Evolutionary conservation across 2,888 invertebrate genomes (phyloP).

Genomic region (Xylota segnis): DNA sequence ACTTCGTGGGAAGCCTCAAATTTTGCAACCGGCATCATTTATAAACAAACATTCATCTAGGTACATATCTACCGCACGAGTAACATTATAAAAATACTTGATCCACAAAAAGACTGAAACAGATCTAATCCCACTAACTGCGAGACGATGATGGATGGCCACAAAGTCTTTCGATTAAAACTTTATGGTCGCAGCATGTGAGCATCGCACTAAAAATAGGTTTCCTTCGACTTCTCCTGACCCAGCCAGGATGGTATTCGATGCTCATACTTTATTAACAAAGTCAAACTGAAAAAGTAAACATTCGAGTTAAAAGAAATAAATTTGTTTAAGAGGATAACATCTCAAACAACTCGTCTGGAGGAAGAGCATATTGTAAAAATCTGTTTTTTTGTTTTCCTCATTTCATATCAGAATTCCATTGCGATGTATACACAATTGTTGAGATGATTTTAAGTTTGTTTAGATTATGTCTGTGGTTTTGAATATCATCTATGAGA

Average conservation of each 20-base stretch:
- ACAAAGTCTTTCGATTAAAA: slow-evolving; percentile 42
- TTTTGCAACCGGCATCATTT: neutral
- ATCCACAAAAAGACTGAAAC: slow-evolving; percentile 11
- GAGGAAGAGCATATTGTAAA: neutral
- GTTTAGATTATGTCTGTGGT: slow-evolving; percentile 14
- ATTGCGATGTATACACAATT: slow-evolving; percentile 18
- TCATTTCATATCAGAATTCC: neutral
- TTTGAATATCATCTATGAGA: too few species aligned
- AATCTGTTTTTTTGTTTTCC: neutral
- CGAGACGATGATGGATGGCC: slow-evolving; percentile 40
- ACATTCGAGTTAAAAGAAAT: neutral
- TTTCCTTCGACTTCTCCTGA: slow-evolving; percentile 1
- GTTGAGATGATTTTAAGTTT: slow-evolving; percentile 13
- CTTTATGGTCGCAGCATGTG: slow-evolving; percentile 5
- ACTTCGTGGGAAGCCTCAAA: neutral
- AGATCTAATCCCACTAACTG: slow-evolving; percentile 21
- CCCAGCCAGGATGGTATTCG: neutral
- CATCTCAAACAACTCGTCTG: neutral
- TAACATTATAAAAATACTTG: slow-evolving; percentile 5
- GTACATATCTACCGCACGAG: neutral
- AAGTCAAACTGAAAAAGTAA: slow-evolving; percentile 31
- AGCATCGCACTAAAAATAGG: slow-evolving; percentile 28
- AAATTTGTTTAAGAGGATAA: neutral
- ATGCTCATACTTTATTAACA: slow-evolving; percentile 20
- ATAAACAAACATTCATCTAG: slow-evolving; percentile 17